Evolutionary conservation across 2,888 invertebrate species (phyloP).

Genomic region (Julus scanicus): DNA sequence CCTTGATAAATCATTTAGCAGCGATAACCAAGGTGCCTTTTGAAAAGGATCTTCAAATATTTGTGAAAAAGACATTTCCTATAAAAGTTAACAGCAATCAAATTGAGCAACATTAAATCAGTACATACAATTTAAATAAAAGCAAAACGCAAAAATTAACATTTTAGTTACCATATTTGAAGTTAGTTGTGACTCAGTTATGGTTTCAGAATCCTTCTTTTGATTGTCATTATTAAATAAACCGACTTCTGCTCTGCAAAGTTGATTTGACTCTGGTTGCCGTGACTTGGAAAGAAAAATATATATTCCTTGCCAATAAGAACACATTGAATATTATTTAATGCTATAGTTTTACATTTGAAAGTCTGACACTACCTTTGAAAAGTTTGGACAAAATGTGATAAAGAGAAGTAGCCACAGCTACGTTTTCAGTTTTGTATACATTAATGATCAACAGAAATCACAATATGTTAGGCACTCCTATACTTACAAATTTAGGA

Average conservation of each 20-base stretch:
- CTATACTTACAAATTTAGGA: not conserved
- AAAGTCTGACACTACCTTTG: not conserved
- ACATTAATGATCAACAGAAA: too few species aligned
- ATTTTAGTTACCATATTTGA: not conserved
- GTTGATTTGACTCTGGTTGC: not conserved
- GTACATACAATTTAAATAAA: not conserved
- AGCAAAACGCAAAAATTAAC: not conserved
- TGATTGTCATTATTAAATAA: not conserved
- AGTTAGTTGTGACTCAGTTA: not conserved
- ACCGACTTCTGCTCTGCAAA: not conserved
- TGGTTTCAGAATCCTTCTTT: not conserved
- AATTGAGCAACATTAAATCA: not conserved
- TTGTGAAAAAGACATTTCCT: constrained; percentile 36
- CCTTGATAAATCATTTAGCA: not conserved
- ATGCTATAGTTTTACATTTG: not conserved
- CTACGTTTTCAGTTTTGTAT: too few species aligned
- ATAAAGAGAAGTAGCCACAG: too few species aligned
- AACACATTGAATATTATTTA: not conserved
- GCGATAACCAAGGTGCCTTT: not conserved
- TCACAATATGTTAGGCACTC: too few species aligned
- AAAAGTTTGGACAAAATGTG: too few species aligned
- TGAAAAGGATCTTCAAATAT: not conserved
- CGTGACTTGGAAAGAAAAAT: not conserved
- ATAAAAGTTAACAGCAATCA: not conserved
- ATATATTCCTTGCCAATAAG: not conserved